These are phyloP conservation scores for Hybognathus amarus DNA, from an alignment of 2,797 vertebrate species.

Conservation along the genomic window DNA sequence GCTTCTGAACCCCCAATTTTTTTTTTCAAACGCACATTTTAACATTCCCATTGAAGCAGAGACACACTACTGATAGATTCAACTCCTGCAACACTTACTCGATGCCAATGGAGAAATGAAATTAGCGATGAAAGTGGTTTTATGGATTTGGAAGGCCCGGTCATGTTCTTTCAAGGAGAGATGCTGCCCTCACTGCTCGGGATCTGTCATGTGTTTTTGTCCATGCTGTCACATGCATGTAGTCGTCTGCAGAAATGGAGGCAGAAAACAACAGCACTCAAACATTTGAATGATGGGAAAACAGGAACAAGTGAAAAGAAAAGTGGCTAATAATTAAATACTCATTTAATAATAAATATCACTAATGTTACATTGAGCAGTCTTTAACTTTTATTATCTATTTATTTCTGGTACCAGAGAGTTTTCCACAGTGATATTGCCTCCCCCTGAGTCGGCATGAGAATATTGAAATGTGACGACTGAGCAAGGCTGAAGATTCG, in stretches of 20 bases:
- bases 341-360: not conserved
- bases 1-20: not conserved
- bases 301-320: not conserved
- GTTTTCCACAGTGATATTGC: conserved; percentile 46
- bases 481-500: not conserved
- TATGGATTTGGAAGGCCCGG: not conserved
- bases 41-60: not conserved
- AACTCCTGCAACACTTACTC: not conserved
- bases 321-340: not conserved
- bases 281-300: not conserved
- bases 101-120: not conserved
- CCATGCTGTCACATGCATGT: not conserved
- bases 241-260: not conserved
- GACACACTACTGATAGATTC: not conserved
- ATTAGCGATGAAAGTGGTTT: not conserved
- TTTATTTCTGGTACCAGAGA: not conserved
- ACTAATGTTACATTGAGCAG: too few species aligned
- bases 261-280: not conserved
- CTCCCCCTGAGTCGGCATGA: conserved; percentile 71
- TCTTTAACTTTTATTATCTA: not conserved
- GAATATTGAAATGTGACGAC: conserved; percentile 15
- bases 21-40: not conserved
- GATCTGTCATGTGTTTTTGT: not conserved
- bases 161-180: conserved; percentile 1
- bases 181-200: conserved; percentile 43